Evolutionary conservation across 2,888 invertebrate species (phyloP), one percentile per base, ranked within the genome.

Genomic region (Anorthoa munda): DNA sequence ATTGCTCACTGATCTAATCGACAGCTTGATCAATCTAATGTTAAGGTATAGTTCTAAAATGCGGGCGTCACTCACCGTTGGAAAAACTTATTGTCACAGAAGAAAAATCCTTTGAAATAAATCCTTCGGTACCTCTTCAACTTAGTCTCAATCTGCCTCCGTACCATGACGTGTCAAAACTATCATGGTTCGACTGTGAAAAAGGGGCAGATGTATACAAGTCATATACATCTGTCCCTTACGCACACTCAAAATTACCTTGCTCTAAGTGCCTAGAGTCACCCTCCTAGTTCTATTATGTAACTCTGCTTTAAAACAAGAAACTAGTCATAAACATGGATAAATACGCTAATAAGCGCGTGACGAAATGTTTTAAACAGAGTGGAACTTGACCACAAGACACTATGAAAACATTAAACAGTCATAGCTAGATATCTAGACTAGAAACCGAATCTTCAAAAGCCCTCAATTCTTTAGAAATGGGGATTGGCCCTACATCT

Each of bases 291-390:
- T 46, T 68, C 7, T 58, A 11, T 31, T 39, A 46, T 31, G 17
- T 51, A 59, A 59, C 7, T 18, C 17, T 23, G n/a, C 31, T 17
- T 51, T 51, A 31, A 50, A 56, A 56, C 68, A 50, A 58, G 50
- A 69, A 18, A 78, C n/a, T 31, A 18, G 23, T 46, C 58, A 23
- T 58, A 69, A 67, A 77, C 31, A 11, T 70, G 58, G 48, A 50
- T 65, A 65, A 46, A 31, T 76, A 65, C n/a, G 48, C 31, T 46
- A 55, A 75, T 51, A 58, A 77, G 50, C 50, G 69, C 68, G 9
- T 67, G 50, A 73, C 68, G 78, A 77, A 68, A 77, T 74, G 50
- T 9, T 56, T 67, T 26, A 50, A 76, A 73, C 73, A 66, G 68
- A 66, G 50, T 58, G 73, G 50, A 77, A 51, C 78, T 74, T 45